Conservation (phyloP, 2,888 invertebrate genomes). For the Eledona agricola region DNA sequence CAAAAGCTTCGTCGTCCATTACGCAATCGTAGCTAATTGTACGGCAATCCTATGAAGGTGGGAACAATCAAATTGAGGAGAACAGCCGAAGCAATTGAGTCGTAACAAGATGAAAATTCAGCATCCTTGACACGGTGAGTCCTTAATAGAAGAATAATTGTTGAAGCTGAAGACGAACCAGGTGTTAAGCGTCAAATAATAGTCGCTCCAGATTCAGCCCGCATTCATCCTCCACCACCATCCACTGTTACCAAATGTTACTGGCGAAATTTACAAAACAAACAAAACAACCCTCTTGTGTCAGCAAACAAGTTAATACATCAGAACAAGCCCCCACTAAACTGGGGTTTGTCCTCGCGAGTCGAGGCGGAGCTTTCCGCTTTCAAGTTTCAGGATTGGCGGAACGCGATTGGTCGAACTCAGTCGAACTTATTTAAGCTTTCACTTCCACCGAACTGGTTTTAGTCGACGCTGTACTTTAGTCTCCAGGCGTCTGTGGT, state of each 20-base stretch:
- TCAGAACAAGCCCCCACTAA: slow-evolving; percentile 42
- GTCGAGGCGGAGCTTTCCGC: slow-evolving; percentile 28
- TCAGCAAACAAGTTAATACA: slow-evolving; percentile 53
- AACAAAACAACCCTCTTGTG: slow-evolving; percentile 52
- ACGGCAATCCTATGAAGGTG: too few relatives aligned
- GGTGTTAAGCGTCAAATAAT: slow-evolving; percentile 43
- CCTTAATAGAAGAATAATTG: slow-evolving; percentile 31
- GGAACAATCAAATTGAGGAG: too few relatives aligned
- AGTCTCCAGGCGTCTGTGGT: slow-evolving; percentile 21
- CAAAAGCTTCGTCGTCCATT: too few relatives aligned
- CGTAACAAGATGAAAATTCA: slow-evolving; percentile 13
- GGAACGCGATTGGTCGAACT: slow-evolving; percentile 36
- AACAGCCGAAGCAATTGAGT: too few relatives aligned
- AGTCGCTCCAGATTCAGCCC: slow-evolving; percentile 37
- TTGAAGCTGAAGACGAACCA: slow-evolving; percentile 35
- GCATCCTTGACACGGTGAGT: slow-evolving; percentile 7
- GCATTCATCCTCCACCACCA: slow-evolving; percentile 45
- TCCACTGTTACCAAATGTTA: slow-evolving; percentile 55
- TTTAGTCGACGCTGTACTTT: slow-evolving; percentile 20
- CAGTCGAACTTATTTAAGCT: slow-evolving; percentile 35
- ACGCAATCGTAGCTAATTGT: too few relatives aligned
- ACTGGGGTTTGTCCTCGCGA: slow-evolving; percentile 42
- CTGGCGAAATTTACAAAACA: slow-evolving; percentile 55
- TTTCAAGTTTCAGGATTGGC: slow-evolving; percentile 38
- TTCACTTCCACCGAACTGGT: slow-evolving; percentile 35